These are phyloP conservation scores for Ceratina calcarata DNA, from an alignment of 1,140 invertebrate genomes.

Conservation along the genomic window DNA sequence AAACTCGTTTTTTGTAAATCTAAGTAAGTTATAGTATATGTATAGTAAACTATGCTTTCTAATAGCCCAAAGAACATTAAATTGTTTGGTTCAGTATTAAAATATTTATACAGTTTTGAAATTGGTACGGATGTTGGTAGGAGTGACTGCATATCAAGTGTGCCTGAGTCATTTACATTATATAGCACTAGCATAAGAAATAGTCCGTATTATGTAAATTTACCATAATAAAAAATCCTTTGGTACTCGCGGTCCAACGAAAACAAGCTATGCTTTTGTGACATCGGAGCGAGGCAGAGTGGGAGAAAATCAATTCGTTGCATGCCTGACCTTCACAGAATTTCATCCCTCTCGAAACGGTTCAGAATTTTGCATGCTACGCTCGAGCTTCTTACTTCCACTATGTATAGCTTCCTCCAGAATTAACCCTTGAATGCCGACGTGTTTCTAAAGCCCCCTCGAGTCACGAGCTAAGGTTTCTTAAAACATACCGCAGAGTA, in stretches of 20 bases:
- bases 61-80: too few relatives aligned
- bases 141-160: not conserved
- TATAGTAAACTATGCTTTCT: too few relatives aligned
- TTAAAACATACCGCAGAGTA: too few relatives aligned
- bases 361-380: slow-evolving; percentile 29
- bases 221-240: not conserved
- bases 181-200: not conserved
- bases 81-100: too few relatives aligned
- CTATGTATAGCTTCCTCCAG: not conserved
- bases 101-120: too few relatives aligned
- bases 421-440: too few relatives aligned
- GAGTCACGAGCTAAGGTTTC: too few relatives aligned
- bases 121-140: too few relatives aligned
- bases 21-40: too few relatives aligned
- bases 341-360: slow-evolving; percentile 54
- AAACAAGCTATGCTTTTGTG: slow-evolving; percentile 12
- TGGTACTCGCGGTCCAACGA: not conserved
- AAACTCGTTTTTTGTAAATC: too few relatives aligned
- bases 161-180: too few relatives aligned
- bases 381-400: not conserved
- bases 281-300: slow-evolving; percentile 2
- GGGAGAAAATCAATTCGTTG: slow-evolving; percentile 65
- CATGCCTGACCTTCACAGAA: slow-evolving; percentile 70
- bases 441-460: too few relatives aligned
- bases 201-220: slow-evolving; percentile 13